Percentiles rank a stretch among this genome's conserved stretches.
phyloP scores from a whole-genome alignment of 2,797 vertebrate species.

The Pelobates cultripes region DNA sequence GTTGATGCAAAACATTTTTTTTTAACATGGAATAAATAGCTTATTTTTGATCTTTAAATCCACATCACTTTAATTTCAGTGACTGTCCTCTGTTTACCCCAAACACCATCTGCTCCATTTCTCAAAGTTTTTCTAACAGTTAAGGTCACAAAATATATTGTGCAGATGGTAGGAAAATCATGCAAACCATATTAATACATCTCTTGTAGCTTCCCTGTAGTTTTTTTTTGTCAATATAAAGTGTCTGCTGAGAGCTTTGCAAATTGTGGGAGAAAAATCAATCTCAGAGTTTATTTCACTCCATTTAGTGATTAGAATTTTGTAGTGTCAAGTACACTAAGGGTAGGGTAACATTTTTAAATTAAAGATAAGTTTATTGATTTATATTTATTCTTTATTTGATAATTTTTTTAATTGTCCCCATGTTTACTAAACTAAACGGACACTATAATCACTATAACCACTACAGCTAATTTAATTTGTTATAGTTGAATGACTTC shows the following conservation, averaged over 20 bases:
- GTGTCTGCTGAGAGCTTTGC: background rate
- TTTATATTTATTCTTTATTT: too few species aligned
- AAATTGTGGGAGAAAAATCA: background rate
- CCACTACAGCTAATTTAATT: too few species aligned
- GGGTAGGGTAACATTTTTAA: too few species aligned
- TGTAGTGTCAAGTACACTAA: too few species aligned
- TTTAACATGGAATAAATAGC: background rate
- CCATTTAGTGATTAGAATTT: too few species aligned
- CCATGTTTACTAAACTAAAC: too few species aligned
- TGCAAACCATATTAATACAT: background rate
- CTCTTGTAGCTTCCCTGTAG: background rate
- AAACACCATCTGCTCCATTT: conserved; percentile 25
- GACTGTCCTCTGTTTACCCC: conserved; percentile 14
- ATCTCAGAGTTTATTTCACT: too few species aligned
- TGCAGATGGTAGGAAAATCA: conserved; percentile 30
- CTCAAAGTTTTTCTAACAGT: conserved; percentile 11
- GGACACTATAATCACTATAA: too few species aligned
- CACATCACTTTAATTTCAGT: background rate
- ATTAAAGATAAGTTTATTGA: too few species aligned
- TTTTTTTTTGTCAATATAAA: background rate
- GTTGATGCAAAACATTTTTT: conserved; percentile 21
- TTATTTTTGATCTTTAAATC: conserved; percentile 12
- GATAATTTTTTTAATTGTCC: too few species aligned
- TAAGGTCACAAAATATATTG: conserved; percentile 12
- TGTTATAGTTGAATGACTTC: too few species aligned